Base-by-base conservation (phyloP, 2,888 invertebrate species). In the Amorpha juglandis region DNA sequence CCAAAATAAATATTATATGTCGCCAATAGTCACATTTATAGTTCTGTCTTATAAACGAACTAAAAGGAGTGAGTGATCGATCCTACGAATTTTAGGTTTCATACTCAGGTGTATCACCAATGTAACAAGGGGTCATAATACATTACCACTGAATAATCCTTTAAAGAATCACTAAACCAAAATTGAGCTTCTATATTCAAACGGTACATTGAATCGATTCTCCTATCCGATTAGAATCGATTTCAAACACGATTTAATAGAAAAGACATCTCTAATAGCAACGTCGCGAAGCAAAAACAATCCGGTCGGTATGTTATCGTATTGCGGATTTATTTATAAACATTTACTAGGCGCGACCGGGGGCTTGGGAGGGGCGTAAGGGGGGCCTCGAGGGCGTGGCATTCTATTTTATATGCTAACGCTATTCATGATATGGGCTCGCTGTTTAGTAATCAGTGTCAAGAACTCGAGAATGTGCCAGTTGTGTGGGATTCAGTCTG, bases 241-340 rank as follows among this genome's bases (percentile, higher is more conserved):
- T 52, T 27, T 6, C 6, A 14, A 19, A 50, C 19, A 50, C 19
- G 38, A 38, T 6, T 9, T 38, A 38, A 38, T 38, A n/a, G 19
- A 19, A 19, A 50, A 50, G 8, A 19, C 50, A 50, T 19, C 50
- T 19, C 50, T 50, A n/a, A 48, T 6, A 48, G 9, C 50, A 19
- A 9, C 50, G 50, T 58, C 55, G 55, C 16, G 38, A 42, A 42
- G 42, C 42, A 58, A 58, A 52, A 58, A 58, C 58, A 42, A 58
- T 19, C 58, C 50, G 19, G 50, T 42, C 19, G 42, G 58, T 12
- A 19, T 58, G 58, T 58, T 58, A 58, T 58, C 58, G 58, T 38
- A 19, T 19, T 19, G 42, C 58, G 58, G 21, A 21, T 52, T 21
- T 58, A 58, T 58, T 58, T 58, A 58, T 58, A 58, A 58, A 58